Conservation (phyloP, 2,113 vertebrate genomes). For the Panurus biarmicus region DNA sequence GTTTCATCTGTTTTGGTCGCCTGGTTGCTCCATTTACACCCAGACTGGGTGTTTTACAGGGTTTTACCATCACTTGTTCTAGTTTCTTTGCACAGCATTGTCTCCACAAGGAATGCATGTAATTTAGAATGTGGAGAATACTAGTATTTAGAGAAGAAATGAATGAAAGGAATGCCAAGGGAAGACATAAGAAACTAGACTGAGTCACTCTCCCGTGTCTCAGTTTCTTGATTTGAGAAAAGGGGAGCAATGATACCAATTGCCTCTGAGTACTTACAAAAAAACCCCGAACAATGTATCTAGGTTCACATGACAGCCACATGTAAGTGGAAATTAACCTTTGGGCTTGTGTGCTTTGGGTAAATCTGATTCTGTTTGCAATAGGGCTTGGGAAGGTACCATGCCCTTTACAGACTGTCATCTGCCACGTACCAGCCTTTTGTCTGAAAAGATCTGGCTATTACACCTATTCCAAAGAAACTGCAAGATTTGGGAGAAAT, state of each 20-base stretch:
- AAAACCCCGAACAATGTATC: fast-evolving
- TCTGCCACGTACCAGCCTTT: background rate
- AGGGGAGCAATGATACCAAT: background rate
- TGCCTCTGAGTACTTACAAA: background rate
- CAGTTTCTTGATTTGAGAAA: background rate
- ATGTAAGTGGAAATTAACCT: background rate
- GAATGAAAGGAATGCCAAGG: background rate
- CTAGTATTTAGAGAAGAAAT: background rate
- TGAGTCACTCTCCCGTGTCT: background rate
- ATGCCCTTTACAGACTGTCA: background rate
- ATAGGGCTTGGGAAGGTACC: background rate
- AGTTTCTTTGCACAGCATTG: background rate
- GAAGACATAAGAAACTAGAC: background rate
- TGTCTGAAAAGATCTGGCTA: background rate
- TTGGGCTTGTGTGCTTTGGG: background rate
- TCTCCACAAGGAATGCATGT: background rate
- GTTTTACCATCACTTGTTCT: background rate
- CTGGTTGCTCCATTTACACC: background rate
- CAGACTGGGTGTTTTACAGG: too few species aligned
- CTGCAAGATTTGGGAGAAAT: background rate
- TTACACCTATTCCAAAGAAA: background rate
- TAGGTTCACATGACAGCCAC: background rate
- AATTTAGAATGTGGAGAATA: background rate
- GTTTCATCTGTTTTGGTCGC: too few species aligned
- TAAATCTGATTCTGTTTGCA: background rate